Percentiles rank a stretch among this genome's conserved stretches.
These are phyloP conservation scores for Dryadula phaetusa DNA, from an alignment of 2,888 invertebrate species.

Conservation along the genomic window DNA sequence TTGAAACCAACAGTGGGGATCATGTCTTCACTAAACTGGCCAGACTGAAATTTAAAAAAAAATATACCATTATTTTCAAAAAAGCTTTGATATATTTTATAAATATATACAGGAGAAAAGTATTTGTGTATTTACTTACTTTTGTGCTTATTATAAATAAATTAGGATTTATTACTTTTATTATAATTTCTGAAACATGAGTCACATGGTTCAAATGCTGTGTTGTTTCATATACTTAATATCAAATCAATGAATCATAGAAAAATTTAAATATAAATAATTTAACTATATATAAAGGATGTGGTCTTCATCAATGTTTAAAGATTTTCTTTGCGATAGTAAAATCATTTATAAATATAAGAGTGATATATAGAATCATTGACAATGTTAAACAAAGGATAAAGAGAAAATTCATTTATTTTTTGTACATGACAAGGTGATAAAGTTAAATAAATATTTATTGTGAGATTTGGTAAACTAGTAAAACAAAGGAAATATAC, in stretches of 20 bases:
- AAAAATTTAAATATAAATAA: not conserved
- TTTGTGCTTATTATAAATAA: not conserved
- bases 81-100: too few relatives aligned
- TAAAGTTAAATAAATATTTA: not conserved
- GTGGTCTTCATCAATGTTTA: too few relatives aligned
- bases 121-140: not conserved
- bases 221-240: not conserved
- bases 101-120: too few relatives aligned
- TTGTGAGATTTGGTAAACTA: not conserved
- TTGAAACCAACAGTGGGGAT: slow-evolving; percentile 99
- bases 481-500: not conserved
- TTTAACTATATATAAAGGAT: not conserved
- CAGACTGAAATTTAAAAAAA: slow-evolving; percentile 89
- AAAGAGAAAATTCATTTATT: not conserved
- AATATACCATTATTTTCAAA: too few relatives aligned
- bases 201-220: not conserved
- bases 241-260: not conserved
- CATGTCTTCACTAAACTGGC: slow-evolving; percentile 99
- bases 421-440: not conserved
- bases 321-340: too few relatives aligned
- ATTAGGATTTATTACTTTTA: too few relatives aligned
- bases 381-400: not conserved
- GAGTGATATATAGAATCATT: not conserved
- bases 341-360: not conserved
- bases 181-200: not conserved